phyloP scores from a whole-genome alignment of 2,113 vertebrate genomes.

The Macquaria ambigua region DNA sequence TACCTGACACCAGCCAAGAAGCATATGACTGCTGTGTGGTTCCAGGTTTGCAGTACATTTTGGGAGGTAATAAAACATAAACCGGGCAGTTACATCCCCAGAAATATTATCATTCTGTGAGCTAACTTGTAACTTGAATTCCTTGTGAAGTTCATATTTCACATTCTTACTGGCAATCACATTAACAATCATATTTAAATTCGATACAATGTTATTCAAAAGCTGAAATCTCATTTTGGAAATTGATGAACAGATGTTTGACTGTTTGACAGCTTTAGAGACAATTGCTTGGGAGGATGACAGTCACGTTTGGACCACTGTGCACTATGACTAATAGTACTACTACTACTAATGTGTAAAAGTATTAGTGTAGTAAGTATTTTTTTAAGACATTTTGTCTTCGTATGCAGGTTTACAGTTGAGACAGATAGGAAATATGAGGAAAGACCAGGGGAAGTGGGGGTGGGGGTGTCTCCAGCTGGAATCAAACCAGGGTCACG shows the following conservation, averaged over 20 bases:
- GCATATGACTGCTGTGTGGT: constrained; percentile 6
- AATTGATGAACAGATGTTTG: constrained; percentile 7
- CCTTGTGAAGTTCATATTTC: not conserved
- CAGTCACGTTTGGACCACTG: not conserved
- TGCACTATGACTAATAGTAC: not conserved
- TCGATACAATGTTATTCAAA: not conserved
- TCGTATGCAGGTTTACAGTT: not conserved
- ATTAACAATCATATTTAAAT: not conserved
- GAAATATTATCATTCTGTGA: not conserved
- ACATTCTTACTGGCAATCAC: not conserved
- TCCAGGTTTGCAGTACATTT: constrained; percentile 31
- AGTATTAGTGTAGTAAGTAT: not conserved
- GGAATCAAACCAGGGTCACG: not conserved
- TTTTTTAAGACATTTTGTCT: not conserved
- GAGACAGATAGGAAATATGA: constrained; percentile 5
- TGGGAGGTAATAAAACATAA: not conserved
- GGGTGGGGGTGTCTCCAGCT: not conserved
- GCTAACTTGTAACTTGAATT: not conserved
- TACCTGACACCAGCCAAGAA: constrained; percentile 61
- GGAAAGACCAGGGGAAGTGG: not conserved
- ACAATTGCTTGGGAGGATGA: not conserved
- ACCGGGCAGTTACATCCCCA: not conserved
- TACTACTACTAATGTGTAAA: too few relatives aligned
- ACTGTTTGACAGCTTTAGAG: not conserved
- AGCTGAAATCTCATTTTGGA: not conserved